Conservation (phyloP, 2,797 vertebrate genomes). For the Columba guinea region DNA sequence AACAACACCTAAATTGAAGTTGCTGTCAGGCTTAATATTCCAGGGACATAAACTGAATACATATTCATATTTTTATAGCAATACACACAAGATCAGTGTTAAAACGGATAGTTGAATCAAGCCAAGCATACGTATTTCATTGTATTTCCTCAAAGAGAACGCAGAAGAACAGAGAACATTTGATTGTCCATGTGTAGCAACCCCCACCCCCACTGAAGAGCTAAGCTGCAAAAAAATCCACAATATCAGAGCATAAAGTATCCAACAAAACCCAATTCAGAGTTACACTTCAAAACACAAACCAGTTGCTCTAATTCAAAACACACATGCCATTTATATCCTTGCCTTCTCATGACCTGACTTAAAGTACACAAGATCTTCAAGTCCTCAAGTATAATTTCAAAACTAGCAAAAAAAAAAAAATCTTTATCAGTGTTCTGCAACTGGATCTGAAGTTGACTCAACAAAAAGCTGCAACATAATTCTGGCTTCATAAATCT, state of each 20-base stretch:
- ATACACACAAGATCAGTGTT: neutral
- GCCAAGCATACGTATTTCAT: rapidly evolving
- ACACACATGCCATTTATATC: neutral
- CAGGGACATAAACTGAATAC: neutral
- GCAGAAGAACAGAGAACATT: neutral
- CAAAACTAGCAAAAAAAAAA: neutral
- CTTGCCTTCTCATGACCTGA: neutral
- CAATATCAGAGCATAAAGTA: neutral
- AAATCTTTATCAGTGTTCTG: neutral
- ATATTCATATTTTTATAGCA: neutral
- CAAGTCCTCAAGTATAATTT: neutral
- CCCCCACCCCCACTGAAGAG: rapidly evolving
- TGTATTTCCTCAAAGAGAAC: neutral
- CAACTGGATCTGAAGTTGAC: neutral
- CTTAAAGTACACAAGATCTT: neutral
- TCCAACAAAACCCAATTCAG: neutral
- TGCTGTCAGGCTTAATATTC: neutral
- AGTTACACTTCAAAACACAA: neutral
- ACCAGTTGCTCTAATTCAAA: neutral
- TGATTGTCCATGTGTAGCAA: neutral
- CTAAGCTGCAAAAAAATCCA: neutral
- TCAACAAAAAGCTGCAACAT: neutral
- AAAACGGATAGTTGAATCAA: neutral
- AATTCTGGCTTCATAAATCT: neutral
- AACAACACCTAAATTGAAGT: neutral